Evolutionary conservation across 2,888 invertebrate genomes (phyloP).

Genomic region (Athalia rosae): DNA sequence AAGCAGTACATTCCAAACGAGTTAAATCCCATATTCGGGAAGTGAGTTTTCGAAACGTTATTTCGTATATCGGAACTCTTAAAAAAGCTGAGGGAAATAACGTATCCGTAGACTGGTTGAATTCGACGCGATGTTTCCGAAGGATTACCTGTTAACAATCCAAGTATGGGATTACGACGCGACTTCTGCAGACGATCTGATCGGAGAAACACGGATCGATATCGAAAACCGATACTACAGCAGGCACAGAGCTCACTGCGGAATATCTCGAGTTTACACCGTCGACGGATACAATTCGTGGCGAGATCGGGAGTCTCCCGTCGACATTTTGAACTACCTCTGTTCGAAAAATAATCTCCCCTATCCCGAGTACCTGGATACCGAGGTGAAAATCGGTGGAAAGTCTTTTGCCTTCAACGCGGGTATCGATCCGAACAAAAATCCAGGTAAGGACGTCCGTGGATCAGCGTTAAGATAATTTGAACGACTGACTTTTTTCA

Average conservation of each 20-base stretch:
- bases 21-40: conserved; percentile 89
- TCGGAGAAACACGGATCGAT: conserved; percentile 90
- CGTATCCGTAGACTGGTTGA: conserved; percentile 80
- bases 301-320: conserved; percentile 85
- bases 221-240: conserved; percentile 91
- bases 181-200: conserved; percentile 82
- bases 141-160: conserved; percentile 84
- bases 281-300: conserved; percentile 83
- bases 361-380: conserved; percentile 75
- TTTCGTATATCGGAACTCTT: background rate
- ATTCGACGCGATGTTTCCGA: conserved; percentile 83
- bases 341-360: conserved; percentile 82
- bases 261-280: conserved; percentile 82
- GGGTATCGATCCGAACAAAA: conserved; percentile 2
- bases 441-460: conserved; percentile 26
- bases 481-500: background rate
- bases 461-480: background rate
- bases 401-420: conserved; percentile 65
- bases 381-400: conserved; percentile 76
- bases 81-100: background rate
- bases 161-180: conserved; percentile 86
- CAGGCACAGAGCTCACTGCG: conserved; percentile 86
- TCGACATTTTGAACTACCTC: conserved; percentile 81
- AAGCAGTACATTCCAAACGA: conserved; percentile 83
- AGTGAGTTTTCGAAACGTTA: conserved; percentile 72